Evolutionary conservation across 2,797 vertebrate species (phyloP), one percentile per base, ranked within the genome.

Genomic region (Hyperoplus lanceolatus): DNA sequence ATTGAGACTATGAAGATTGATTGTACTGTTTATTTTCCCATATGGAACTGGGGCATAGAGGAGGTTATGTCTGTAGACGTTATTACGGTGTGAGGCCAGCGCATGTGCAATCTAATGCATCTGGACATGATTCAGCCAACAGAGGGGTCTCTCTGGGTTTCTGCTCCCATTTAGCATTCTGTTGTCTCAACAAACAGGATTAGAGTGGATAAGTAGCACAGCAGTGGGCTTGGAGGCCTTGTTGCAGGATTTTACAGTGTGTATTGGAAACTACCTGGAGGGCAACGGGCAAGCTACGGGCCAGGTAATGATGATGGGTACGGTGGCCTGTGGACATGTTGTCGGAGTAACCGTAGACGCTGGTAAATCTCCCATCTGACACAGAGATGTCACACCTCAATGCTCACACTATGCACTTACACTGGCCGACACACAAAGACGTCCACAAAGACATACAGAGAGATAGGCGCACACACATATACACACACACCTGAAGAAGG

Each of bases 301-400:
- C 42, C 8, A 12, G 69, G 49, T 74, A 64, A 81, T 73, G 64
- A 67, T 64, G 73, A 77, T 56, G 70, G 51, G 36, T 65, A 29
- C 29, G 29, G 29, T 29, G 29, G 36, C 36, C 55, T 10, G 62
- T 53, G 72, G 66, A 36, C 51, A 75, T 80, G 80, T 56, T 75
- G 77, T 41, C 58, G 62, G 56, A 77, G 92, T 88, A 93, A 94
- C 80, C 46, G 65, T 83, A 94, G 87, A 92, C 79, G 71, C 46
- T 46, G 57, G 46, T 82, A 85, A 92, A 94, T 87, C 80, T 92
- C 76, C 87, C 83, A 92, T 90, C 92, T 91, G 92, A 94, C 86
- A 87, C 80, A 79, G 72, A 79, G 72, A 90, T 81, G 90, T 90
- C 90, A 92, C 87, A 87, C 84, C 82, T 87, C 74, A 79, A 6